Base-by-base conservation (phyloP, 2,888 invertebrate genomes). In the Tetranychus truncatus region DNA sequence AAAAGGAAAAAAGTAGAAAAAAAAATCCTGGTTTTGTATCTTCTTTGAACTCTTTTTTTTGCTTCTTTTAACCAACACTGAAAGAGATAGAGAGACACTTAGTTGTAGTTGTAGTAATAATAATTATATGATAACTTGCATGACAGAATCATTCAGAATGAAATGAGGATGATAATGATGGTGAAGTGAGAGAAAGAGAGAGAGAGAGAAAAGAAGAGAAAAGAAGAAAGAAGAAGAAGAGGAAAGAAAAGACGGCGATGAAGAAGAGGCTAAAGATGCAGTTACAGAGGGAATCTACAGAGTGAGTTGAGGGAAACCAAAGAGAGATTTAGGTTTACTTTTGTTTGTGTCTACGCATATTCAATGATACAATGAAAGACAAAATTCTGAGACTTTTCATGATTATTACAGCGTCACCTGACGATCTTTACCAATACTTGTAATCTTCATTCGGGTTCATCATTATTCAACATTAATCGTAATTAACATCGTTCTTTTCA, bases 181-280 rank as follows among this genome's bases (percentile, higher is more conserved):
- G 21, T n/a, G 72, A 71, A 74, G 5, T 66, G 72, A 75, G 20
- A 65, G 45, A 55, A n/a, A 65, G 34, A 75, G 66, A 46, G 55
- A 75, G 72, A 75, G 45, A 46, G 55, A 75, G 20, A 73, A 65
- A 65, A 20, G 55, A 9, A 72, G 44, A 73, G 44, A 75, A 55
- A 20, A 73, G 73, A 34, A 75, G 15, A 55, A 73, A 20, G 46
- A 69, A 67, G n/a, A 67, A 66, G 45, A 74, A 21, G 45, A 69
- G 8, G 55, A 67, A 73, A 45, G 66, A 73, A 66, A 66, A 73
- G n/a, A 21, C 45, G 18, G 34, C 66, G 46, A 75, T 73, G 66
- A 75, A 75, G 73, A 73, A 24, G 24, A 20, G 21, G 69, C 5
- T 6, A 69, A 20, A 69, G 69, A 69, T 69, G 34, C 11, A 20